Percentiles rank a stretch among this genome's conserved stretches.
phyloP scores from a whole-genome alignment of 2,797 vertebrate species.

The Hydrolagus colliei region DNA sequence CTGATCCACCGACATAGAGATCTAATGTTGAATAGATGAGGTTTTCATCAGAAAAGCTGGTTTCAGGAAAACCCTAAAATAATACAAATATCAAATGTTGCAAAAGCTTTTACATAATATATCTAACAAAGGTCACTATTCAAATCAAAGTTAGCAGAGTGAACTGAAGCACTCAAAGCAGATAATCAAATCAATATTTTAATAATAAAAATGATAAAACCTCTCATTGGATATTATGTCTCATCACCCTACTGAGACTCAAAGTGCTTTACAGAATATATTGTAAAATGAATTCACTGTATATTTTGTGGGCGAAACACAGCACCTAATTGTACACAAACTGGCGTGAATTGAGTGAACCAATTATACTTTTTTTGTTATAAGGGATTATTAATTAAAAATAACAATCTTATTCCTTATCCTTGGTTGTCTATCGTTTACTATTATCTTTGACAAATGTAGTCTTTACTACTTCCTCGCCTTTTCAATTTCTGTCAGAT shows the following conservation, averaged over 20 bases:
- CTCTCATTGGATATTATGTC: too few relatives aligned
- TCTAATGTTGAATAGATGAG: constrained; percentile 62
- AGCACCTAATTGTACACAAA: too few relatives aligned
- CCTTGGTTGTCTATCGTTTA: background rate
- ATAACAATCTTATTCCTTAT: too few relatives aligned
- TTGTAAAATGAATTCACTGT: too few relatives aligned
- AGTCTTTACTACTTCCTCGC: constrained; percentile 40
- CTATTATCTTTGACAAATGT: background rate
- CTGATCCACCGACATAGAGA: constrained; percentile 73
- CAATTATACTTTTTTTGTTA: too few relatives aligned
- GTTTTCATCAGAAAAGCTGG: constrained; percentile 61
- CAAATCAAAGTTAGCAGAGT: background rate
- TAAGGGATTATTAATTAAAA: too few relatives aligned
- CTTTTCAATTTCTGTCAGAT: constrained; percentile 62
- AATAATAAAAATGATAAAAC: too few relatives aligned
- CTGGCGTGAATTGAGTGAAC: too few relatives aligned
- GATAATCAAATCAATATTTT: background rate
- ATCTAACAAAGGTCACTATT: background rate
- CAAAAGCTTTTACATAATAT: background rate
- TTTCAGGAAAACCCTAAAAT: background rate
- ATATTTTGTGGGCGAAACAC: too few relatives aligned
- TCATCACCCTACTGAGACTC: too few relatives aligned
- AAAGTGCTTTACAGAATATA: too few relatives aligned
- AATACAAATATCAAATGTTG: background rate
- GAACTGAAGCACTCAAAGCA: background rate